Base-by-base conservation (phyloP, 2,888 invertebrate species). In the Cybosia mesomella region DNA sequence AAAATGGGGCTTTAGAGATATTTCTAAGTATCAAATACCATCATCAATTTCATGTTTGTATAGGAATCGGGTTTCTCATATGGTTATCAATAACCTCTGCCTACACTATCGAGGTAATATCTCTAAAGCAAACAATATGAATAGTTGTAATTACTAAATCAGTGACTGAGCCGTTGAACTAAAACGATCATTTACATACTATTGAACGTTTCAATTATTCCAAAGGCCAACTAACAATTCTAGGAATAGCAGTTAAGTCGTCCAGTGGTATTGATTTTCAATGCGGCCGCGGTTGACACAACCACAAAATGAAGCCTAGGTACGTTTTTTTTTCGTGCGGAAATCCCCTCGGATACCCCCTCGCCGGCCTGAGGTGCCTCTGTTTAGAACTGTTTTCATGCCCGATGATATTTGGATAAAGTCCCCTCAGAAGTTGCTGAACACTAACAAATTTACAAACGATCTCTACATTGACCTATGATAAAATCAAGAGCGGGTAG, bases 241-340 rank as follows among this genome's bases (percentile, higher is more conserved):
- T 64, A 76, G 55, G 54, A 62, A 58, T 22, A 2, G 58, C 58
- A 55, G 22, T 61, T 54, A 63, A 57, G 39, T 21, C 18, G 60
- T 57, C 67, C 58, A 71, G 64, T 75, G 54, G 59, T 60, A 78
- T 80, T 61, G 70, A 78, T 78, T 81, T 75, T 73, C 58, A 64
- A 66, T 53, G 57, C 63, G 58, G 49, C 34, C 60, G 18, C 68
- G 67, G 39, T 80, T 78, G 69, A 75, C 71, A 68, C 68, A 71
- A 61, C 28, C 60, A 24, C 22, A 65, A 53, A 58, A n/a, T 60
- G 1, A 39, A 49, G n/a, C n/a, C 28, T 28, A 43, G 49, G 28
- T 22, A 24, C 65, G n/a, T n/a, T n/a, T n/a, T n/a, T n/a, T n/a
- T n/a, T n/a, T n/a, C n/a, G n/a, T n/a, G n/a, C n/a, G n/a, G n/a